These are phyloP conservation scores for Lepus oiostolus DNA, from an alignment of 2,797 vertebrate genomes.

Conservation along the genomic window DNA sequence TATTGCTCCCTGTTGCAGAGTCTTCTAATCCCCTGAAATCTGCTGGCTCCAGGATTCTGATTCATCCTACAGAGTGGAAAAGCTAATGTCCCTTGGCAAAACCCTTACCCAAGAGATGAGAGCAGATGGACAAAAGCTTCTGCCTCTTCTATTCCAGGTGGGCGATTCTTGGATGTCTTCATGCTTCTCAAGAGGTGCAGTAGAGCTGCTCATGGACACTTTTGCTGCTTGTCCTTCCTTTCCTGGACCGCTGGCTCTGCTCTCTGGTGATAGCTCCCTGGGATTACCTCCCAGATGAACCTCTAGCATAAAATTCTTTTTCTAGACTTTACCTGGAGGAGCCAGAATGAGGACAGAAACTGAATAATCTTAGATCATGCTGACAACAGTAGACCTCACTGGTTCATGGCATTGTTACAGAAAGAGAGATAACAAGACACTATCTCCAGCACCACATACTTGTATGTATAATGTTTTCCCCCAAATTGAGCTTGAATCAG, in stretches of 20 bases:
- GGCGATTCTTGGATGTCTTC: background rate
- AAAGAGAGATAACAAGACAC: background rate
- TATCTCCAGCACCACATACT: background rate
- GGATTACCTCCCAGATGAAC: background rate
- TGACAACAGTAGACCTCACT: background rate
- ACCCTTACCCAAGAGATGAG: background rate
- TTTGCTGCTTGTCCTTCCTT: slow-evolving; percentile 38
- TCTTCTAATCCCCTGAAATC: background rate
- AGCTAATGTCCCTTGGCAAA: background rate
- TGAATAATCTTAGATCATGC: background rate
- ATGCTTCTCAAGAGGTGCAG: background rate
- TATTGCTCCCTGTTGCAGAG: background rate
- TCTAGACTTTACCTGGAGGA: background rate
- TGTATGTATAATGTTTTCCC: background rate
- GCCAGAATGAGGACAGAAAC: background rate
- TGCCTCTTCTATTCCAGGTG: background rate
- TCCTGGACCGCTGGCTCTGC: background rate
- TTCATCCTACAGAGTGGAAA: background rate
- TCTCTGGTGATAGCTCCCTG: background rate
- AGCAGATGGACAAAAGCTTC: background rate
- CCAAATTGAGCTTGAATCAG: slow-evolving; percentile 15
- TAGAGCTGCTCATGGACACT: background rate
- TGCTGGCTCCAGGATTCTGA: background rate
- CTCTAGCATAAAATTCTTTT: background rate
- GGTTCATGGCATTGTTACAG: background rate